Percentiles rank a stretch among this genome's conserved stretches.
Conservation (phyloP, 1,140 invertebrate species). For the Zelostemma sp. region DNA sequence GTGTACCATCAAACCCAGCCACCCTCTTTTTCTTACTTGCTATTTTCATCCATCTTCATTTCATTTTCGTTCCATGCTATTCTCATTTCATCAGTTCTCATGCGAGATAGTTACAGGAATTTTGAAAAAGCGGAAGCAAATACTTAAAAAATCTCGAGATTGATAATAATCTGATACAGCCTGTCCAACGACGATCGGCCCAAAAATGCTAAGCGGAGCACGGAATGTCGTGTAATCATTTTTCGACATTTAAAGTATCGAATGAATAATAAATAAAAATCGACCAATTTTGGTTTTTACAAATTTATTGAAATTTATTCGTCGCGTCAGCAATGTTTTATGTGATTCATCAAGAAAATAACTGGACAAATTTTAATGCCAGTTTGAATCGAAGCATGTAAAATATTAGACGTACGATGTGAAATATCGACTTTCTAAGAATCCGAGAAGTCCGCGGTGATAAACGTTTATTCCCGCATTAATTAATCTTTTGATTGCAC, state of each 20-base stretch:
- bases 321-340: too few relatives aligned
- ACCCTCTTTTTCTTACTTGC: slow-evolving; percentile 7
- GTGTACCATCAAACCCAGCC: slow-evolving; percentile 18
- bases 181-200: too few relatives aligned
- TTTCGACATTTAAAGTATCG: background rate
- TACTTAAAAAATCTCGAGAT: too few relatives aligned
- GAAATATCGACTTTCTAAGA: background rate
- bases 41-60: slow-evolving; percentile 53
- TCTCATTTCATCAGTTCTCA: too few relatives aligned
- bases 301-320: background rate
- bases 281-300: background rate
- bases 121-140: too few relatives aligned
- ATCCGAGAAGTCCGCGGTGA: background rate
- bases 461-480: background rate
- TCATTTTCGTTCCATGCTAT: too few relatives aligned
- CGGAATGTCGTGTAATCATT: background rate
- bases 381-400: background rate
- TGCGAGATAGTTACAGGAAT: too few relatives aligned
- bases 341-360: background rate
- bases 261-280: too few relatives aligned
- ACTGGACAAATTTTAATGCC: background rate
- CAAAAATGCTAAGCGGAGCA: background rate
- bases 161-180: too few relatives aligned
- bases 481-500: background rate
- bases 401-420: background rate